These are phyloP conservation scores for Xiphias gladius DNA, from an alignment of 2,113 vertebrate species.

Conservation along the genomic window DNA sequence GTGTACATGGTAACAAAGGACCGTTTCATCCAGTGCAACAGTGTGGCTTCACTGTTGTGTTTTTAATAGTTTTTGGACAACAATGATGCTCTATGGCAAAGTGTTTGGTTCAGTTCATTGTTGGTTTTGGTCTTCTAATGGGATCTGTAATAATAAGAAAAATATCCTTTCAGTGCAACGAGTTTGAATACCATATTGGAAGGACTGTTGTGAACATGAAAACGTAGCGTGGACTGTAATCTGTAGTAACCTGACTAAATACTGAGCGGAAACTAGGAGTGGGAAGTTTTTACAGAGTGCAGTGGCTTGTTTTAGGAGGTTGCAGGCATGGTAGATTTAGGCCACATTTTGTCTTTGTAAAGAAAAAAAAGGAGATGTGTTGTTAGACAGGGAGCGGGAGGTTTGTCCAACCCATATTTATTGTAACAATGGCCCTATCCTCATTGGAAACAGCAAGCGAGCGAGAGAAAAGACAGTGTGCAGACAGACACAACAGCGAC, in stretches of 20 bases:
- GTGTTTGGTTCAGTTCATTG: not conserved
- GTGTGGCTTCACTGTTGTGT: too few relatives aligned
- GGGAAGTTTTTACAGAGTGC: not conserved
- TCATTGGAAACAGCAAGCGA: slow-evolving; percentile 1
- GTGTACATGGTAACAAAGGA: too few relatives aligned
- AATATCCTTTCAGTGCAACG: not conserved
- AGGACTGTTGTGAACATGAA: not conserved
- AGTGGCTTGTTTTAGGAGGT: slow-evolving; percentile 1
- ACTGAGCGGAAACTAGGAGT: not conserved
- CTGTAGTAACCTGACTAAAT: not conserved
- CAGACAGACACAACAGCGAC: slow-evolving; percentile 11
- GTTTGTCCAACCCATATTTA: slow-evolving; percentile 43
- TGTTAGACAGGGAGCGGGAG: not conserved
- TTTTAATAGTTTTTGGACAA: not conserved
- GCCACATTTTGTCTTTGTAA: slow-evolving; percentile 6
- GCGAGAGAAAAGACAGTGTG: not conserved
- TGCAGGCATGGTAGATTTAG: slow-evolving; percentile 1
- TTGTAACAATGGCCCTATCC: slow-evolving; percentile 19
- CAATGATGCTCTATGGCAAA: not conserved
- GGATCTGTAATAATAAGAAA: not conserved
- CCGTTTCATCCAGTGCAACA: too few relatives aligned
- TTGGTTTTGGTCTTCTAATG: not conserved
- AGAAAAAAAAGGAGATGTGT: not conserved
- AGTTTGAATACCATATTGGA: not conserved
- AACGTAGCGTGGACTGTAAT: not conserved